These are phyloP conservation scores for Galleria mellonella DNA, from an alignment of 1,140 invertebrate species.

Conservation along the genomic window DNA sequence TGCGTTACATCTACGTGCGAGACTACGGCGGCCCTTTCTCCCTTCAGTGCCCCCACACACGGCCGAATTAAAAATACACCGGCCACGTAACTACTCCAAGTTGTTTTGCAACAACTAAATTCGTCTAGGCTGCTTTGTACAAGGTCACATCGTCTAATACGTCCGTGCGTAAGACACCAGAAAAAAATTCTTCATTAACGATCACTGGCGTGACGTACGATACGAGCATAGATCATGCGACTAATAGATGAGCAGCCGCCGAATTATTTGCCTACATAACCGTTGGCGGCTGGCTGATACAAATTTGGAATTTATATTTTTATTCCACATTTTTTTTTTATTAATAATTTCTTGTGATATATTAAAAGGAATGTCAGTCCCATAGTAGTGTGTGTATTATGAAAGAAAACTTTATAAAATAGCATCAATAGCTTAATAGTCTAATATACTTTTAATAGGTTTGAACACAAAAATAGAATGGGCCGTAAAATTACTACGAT, in stretches of 20 bases:
- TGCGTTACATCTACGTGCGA: too few relatives aligned
- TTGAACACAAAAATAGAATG: too few relatives aligned
- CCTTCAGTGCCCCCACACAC: slow-evolving; percentile 1
- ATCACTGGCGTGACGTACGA: not conserved
- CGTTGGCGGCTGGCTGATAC: not conserved
- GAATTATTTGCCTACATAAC: too few relatives aligned
- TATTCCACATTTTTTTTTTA: too few relatives aligned
- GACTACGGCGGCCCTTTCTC: not conserved
- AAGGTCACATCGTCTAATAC: slow-evolving; percentile 3
- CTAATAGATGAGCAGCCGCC: too few relatives aligned
- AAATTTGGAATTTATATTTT: not conserved
- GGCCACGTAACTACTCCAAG: not conserved
- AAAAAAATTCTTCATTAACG: slow-evolving; percentile 5
- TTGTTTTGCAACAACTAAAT: slow-evolving; percentile 5
- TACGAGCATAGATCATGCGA: not conserved
- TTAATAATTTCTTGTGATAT: too few relatives aligned
- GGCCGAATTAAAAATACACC: slow-evolving; percentile 4
- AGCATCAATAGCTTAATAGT: too few relatives aligned
- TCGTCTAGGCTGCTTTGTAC: slow-evolving; percentile 4
- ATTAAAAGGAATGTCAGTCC: too few relatives aligned
- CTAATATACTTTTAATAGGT: too few relatives aligned
- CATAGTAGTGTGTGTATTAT: too few relatives aligned
- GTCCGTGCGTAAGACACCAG: slow-evolving; percentile 4
- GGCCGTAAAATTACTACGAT: too few relatives aligned
- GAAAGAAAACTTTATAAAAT: too few relatives aligned